Evolutionary conservation across 2,113 vertebrate genomes (phyloP).

Genomic region (Pterocles gutturalis): DNA sequence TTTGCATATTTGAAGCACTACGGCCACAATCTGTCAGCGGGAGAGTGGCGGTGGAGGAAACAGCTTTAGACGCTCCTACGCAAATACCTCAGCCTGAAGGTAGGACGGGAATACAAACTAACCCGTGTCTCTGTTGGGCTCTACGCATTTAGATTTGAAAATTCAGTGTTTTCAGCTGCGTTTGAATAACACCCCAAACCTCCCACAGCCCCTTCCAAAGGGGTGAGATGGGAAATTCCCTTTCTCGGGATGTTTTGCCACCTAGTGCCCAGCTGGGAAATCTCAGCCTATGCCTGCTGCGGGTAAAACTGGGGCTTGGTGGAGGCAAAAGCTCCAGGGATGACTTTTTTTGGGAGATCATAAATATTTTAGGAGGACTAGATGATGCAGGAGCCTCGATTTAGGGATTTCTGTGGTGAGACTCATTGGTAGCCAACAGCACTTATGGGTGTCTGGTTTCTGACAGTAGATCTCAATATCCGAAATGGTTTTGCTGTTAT

Average conservation of each 20-base stretch:
- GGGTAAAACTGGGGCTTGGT: background rate
- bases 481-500: background rate
- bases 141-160: background rate
- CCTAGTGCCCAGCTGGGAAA: slow-evolving; percentile 48
- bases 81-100: background rate
- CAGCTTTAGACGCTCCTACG: background rate
- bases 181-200: background rate
- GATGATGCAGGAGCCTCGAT: background rate
- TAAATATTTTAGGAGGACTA: background rate
- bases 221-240: background rate
- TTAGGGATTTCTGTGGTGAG: background rate
- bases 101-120: background rate
- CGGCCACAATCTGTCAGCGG: background rate
- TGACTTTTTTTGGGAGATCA: background rate
- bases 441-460: fast-evolving
- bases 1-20: background rate
- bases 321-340: background rate
- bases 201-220: background rate
- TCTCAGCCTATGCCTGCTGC: background rate
- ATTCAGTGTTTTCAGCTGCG: background rate
- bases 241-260: slow-evolving; percentile 53
- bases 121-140: background rate
- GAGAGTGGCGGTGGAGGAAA: background rate
- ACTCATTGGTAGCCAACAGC: background rate
- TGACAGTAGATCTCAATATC: background rate